Percentiles rank a stretch among this genome's conserved stretches.
These are phyloP conservation scores for Dolomedes plantarius DNA, from an alignment of 2,888 invertebrate species.

Conservation along the genomic window DNA sequence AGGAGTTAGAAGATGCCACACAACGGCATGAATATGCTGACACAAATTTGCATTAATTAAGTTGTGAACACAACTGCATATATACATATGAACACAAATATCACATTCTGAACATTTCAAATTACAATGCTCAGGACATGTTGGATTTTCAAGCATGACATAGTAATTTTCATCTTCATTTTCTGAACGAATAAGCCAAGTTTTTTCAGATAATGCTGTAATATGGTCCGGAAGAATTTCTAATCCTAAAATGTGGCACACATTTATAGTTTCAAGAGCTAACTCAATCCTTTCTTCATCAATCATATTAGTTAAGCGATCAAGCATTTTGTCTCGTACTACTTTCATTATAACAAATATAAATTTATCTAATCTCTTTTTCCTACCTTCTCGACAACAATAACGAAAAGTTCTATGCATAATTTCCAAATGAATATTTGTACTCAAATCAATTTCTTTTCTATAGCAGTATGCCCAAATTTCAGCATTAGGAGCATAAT, in stretches of 20 bases:
- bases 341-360: slow-evolving; percentile 59
- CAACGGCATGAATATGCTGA: slow-evolving; percentile 57
- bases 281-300: slow-evolving; percentile 48
- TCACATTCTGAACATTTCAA: slow-evolving; percentile 47
- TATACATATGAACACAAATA: slow-evolving; percentile 55
- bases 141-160: slow-evolving; percentile 28
- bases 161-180: slow-evolving; percentile 36
- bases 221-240: slow-evolving; percentile 38
- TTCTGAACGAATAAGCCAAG: slow-evolving; percentile 30
- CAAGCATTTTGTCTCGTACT: slow-evolving; percentile 50
- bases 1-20: slow-evolving; percentile 42
- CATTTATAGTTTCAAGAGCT: slow-evolving; percentile 40
- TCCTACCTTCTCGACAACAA: slow-evolving; percentile 29
- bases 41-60: slow-evolving; percentile 61
- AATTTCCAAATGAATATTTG: slow-evolving; percentile 28
- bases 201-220: slow-evolving; percentile 37
- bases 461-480: slow-evolving; percentile 38
- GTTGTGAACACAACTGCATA: slow-evolving; percentile 47
- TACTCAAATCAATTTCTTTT: slow-evolving; percentile 37
- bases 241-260: slow-evolving; percentile 32
- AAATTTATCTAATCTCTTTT: slow-evolving; percentile 35
- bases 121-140: slow-evolving; percentile 50
- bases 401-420: slow-evolving; percentile 24
- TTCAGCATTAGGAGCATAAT: slow-evolving; percentile 33
- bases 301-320: slow-evolving; percentile 26